Percentiles rank a stretch among this genome's conserved stretches.
These are phyloP conservation scores for Sebastes paucispinis DNA, from an alignment of 2,797 vertebrate species.

Conservation along the genomic window DNA sequence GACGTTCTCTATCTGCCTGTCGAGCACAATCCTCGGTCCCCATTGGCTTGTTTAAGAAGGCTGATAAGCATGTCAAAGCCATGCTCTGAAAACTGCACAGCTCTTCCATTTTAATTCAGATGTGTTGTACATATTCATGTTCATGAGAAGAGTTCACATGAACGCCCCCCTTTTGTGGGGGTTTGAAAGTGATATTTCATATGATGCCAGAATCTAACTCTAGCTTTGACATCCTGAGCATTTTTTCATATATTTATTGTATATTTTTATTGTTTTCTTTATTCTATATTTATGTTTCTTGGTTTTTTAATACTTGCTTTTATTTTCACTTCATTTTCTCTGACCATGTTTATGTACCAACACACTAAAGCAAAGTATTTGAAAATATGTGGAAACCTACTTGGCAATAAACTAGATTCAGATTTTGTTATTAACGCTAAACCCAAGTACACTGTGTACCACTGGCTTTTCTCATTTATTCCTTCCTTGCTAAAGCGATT, in stretches of 20 bases:
- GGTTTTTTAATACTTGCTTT: not conserved
- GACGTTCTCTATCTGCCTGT: constrained; percentile 18
- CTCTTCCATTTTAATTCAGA: not conserved
- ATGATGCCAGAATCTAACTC: too few relatives aligned
- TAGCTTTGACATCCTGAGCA: too few relatives aligned
- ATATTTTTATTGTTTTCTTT: not conserved
- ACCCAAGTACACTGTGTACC: constrained; percentile 6
- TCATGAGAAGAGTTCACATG: too few relatives aligned
- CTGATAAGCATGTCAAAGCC: constrained; percentile 40
- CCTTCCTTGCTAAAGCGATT: not conserved
- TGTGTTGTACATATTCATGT: not conserved
- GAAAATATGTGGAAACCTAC: too few relatives aligned
- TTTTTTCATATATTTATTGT: not conserved
- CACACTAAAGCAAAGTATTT: not conserved
- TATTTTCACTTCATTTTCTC: not conserved
- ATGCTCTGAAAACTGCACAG: not conserved
- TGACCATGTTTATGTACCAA: not conserved
- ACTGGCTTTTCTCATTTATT: constrained; percentile 4
- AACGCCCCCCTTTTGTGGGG: too few relatives aligned
- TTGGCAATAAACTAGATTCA: too few relatives aligned
- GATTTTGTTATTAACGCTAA: not conserved
- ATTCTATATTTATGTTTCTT: not conserved
- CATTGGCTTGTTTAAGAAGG: constrained; percentile 27
- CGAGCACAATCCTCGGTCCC: constrained; percentile 33
- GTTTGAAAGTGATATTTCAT: too few relatives aligned